A percentile compares a stretch with the other conserved stretches of the same genome.
Evolutionary conservation across 2,888 invertebrate genomes (phyloP).

Genomic region (Leucania comma): DNA sequence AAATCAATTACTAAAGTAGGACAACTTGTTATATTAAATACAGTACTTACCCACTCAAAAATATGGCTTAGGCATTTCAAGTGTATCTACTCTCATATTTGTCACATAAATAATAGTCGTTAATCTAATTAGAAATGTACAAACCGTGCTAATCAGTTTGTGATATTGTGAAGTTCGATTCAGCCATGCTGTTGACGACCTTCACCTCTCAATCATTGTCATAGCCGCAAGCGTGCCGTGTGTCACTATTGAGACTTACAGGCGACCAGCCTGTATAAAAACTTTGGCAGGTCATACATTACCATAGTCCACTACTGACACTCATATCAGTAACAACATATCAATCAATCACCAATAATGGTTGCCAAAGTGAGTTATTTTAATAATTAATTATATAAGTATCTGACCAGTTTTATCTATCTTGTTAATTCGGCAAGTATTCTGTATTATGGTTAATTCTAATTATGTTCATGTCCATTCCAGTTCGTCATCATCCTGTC

Average conservation of each 20-base stretch:
- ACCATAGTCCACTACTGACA: constrained; percentile 77
- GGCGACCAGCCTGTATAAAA: constrained; percentile 77
- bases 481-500: constrained; percentile 80
- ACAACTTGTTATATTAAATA: too few species aligned
- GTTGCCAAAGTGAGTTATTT: constrained; percentile 79
- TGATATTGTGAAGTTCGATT: constrained; percentile 13
- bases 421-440: neutral
- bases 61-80: too few species aligned
- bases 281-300: constrained; percentile 69
- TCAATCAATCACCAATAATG: constrained; percentile 67
- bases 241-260: constrained; percentile 38
- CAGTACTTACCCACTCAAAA: too few species aligned
- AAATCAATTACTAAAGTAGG: too few species aligned
- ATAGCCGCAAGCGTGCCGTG: constrained; percentile 38
- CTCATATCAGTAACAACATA: constrained; percentile 73
- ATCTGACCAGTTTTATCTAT: neutral
- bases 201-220: constrained; percentile 51
- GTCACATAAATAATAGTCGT: neutral
- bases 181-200: constrained; percentile 43
- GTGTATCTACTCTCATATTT: neutral
- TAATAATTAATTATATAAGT: neutral
- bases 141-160: constrained; percentile 32
- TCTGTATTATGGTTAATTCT: too few species aligned
- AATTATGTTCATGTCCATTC: constrained; percentile 18
- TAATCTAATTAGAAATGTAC: neutral